A percentile compares a stretch with the other conserved stretches of the same genome.
These are phyloP conservation scores for Apis cerana DNA, from an alignment of 1,140 invertebrate species.

Conservation along the genomic window DNA sequence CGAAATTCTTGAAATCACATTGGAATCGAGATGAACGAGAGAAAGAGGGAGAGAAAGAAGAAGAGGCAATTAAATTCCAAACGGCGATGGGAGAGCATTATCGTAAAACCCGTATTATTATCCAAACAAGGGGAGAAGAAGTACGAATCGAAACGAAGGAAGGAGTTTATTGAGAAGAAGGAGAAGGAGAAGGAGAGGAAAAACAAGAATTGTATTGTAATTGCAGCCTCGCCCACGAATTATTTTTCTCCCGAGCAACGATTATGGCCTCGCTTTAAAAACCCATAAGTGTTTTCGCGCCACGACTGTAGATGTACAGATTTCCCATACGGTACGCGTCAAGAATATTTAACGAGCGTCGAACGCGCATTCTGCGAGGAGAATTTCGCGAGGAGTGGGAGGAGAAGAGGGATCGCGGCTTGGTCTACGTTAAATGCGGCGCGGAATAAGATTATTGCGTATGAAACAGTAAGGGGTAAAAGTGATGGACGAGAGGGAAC, in stretches of 20 bases:
- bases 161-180: background rate
- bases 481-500: conserved; percentile 68
- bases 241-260: background rate
- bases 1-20: too few species aligned
- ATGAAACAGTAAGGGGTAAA: conserved; percentile 54
- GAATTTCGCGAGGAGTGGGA: conserved; percentile 53
- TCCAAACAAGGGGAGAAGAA: background rate
- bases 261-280: background rate
- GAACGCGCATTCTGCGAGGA: background rate
- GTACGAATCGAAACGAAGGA: background rate
- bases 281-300: conserved; percentile 5
- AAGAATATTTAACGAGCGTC: conserved; percentile 41
- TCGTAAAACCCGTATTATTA: background rate
- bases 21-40: too few species aligned
- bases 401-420: conserved; percentile 6
- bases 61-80: background rate
- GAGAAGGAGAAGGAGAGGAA: too few species aligned
- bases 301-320: background rate
- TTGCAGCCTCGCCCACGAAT: conserved; percentile 21
- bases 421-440: conserved; percentile 46
- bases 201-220: background rate
- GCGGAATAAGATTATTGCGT: conserved; percentile 60
- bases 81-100: background rate
- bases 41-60: too few species aligned
- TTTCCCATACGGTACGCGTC: background rate